Percentiles rank a stretch among this genome's conserved stretches.
Conservation (phyloP, 2,797 vertebrate genomes). For the Pantherophis vulpinus region DNA sequence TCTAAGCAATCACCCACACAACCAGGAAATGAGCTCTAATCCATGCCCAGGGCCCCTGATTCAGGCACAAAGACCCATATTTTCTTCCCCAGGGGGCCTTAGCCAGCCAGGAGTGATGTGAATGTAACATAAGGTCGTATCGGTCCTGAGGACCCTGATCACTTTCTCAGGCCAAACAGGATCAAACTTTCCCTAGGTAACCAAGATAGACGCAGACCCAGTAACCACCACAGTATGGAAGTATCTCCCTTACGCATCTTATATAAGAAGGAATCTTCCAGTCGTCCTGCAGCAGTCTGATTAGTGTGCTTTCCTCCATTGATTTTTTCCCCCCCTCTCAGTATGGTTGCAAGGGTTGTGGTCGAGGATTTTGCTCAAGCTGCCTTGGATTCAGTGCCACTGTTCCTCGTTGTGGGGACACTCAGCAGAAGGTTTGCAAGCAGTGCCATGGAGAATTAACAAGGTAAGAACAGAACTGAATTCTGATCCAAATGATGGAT, state of each 20-base stretch:
- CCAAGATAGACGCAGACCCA: neutral
- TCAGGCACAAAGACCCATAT: neutral
- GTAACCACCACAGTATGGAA: neutral
- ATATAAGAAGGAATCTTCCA: neutral
- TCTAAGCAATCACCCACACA: neutral
- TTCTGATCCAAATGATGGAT: neutral
- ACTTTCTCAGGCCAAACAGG: neutral
- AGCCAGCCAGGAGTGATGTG: neutral
- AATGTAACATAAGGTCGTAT: neutral
- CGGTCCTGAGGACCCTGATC: neutral
- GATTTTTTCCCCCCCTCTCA: constrained; percentile 53
- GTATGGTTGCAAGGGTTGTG: constrained; percentile 91
- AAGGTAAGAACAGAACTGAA: constrained; percentile 71
- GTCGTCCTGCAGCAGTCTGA: rapidly evolving
- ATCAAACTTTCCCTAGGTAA: neutral
- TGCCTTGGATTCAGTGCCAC: constrained; percentile 83
- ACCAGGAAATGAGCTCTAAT: neutral
- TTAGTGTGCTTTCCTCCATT: constrained; percentile 14
- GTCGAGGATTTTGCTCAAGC: constrained; percentile 85
- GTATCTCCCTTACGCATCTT: rapidly evolving
- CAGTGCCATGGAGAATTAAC: constrained; percentile 84
- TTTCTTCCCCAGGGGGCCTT: neutral
- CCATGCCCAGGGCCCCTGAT: neutral
- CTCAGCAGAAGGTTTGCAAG: constrained; percentile 93
- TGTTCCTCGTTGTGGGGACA: constrained; percentile 83